A percentile compares a stretch with the other conserved stretches of the same genome.
Conservation (phyloP, 2,888 invertebrate species). For the Acanthoscelides obtectus region DNA sequence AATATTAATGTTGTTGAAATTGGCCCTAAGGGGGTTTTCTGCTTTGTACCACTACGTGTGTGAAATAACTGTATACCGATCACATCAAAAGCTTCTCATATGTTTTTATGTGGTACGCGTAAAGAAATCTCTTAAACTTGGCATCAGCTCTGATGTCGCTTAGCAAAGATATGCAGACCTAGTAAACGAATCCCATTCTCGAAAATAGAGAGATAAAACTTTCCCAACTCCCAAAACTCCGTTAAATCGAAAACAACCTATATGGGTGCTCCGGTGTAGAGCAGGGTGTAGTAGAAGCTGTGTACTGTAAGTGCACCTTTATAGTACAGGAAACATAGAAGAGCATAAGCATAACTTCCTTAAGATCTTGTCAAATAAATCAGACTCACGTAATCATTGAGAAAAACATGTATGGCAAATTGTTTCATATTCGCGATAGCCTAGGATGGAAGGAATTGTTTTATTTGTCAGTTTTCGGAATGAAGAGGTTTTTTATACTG, state of each 20-base stretch:
- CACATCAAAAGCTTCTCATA: neutral
- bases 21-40: too few species aligned
- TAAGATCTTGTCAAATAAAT: too few species aligned
- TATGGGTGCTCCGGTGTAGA: conserved; percentile 1
- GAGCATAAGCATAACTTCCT: conserved; percentile 11
- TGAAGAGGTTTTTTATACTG: too few species aligned
- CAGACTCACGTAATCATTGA: too few species aligned
- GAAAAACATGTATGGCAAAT: too few species aligned
- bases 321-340: neutral
- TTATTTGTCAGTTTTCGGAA: too few species aligned
- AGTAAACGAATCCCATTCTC: neutral
- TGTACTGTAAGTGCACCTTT: neutral
- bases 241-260: conserved; percentile 3
- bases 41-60: too few species aligned
- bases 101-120: neutral
- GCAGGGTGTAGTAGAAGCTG: neutral
- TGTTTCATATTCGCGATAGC: too few species aligned
- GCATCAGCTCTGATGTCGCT: neutral
- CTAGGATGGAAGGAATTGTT: too few species aligned
- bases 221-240: conserved; percentile 1
- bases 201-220: neutral
- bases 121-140: neutral
- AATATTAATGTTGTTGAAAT: too few species aligned
- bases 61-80: too few species aligned
- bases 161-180: neutral